Evolutionary conservation across 2,797 vertebrate genomes (phyloP), one percentile per base, ranked within the genome.

Genomic region (Otolemur crassicaudatus): DNA sequence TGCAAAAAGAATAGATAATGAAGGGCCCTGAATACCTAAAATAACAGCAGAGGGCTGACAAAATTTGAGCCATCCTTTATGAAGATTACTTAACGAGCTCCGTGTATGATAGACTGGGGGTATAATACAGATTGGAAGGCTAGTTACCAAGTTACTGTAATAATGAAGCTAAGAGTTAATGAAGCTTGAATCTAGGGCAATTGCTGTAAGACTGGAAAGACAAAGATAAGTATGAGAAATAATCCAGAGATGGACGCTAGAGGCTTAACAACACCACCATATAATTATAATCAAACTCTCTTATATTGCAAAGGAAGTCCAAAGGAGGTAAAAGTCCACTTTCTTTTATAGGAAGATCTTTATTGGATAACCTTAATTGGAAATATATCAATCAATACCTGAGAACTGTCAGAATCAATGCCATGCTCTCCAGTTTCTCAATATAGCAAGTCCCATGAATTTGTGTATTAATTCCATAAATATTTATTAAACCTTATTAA

Each of bases 161-260:
- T 88, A 92, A 90, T 84, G 37, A 67, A 87, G 16, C 69, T 73
- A n/a, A 60, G 63, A 93, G 70, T 73, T 93, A 91, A 95, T 79
- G 81, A 97, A 58, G 49, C 82, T 65, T 94, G 49, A 95, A 96
- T 94, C 75, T 87, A 91, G 86, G 69, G 27, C 79, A 96, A 94
- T 89, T 86, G 73, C 34, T 37, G 4, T n/a, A 94, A 94, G 75
- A 86, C 49, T 49, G 53, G 49, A 93, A 86, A 96, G 72, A 91
- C 29, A 87, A 96, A 90, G 58, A 86, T 65, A 75, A 86, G 31
- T 87, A 65, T 65, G 22, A 88, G n/a, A 86, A 86, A 80, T 92
- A 49, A 49, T 43, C 12, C 46, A 87, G 73, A 91, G 58, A 60
- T 61, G 81, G 53, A 75, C 65, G 22, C 56, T 67, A 70, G 53